Conservation (phyloP, 2,797 vertebrate species). For the Decapterus maruadsi region DNA sequence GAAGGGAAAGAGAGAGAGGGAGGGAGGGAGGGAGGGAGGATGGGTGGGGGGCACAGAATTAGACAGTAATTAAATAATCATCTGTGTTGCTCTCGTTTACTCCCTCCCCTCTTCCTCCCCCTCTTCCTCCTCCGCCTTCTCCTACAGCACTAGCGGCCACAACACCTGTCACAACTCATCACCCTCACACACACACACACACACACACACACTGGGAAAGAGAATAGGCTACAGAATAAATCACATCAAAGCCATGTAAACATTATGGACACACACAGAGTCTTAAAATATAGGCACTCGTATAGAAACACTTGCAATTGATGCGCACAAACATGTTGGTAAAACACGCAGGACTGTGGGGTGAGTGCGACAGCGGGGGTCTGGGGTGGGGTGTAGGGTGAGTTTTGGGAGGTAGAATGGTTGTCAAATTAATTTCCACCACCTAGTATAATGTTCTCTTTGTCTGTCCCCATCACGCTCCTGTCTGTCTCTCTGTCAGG, state of each 20-base stretch:
- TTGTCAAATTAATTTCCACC: conserved; percentile 57
- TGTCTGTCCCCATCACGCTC: conserved; percentile 4
- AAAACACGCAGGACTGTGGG: conserved; percentile 78
- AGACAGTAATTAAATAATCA: conserved; percentile 96
- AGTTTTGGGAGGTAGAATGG: conserved; percentile 24
- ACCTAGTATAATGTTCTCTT: conserved; percentile 16
- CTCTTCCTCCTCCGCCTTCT: conserved; percentile 85
- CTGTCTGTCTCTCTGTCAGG: conserved; percentile 25
- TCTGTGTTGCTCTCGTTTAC: conserved; percentile 91
- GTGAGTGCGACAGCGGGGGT: neutral
- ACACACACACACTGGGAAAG: conserved; percentile 3
- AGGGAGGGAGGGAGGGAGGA: conserved; percentile 6
- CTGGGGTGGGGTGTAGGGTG: conserved; percentile 13
- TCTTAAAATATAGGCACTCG: conserved; percentile 44
- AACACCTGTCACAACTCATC: conserved; percentile 95
- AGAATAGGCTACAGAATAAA: conserved; percentile 48
- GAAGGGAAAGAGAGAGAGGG: conserved; percentile 35
- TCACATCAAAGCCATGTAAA: conserved; percentile 58
- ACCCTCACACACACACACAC: conserved; percentile 80
- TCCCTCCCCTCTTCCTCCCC: conserved; percentile 84
- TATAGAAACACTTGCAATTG: conserved; percentile 17
- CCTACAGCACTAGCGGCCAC: conserved; percentile 87
- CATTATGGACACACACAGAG: conserved; percentile 35
- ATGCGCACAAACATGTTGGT: conserved; percentile 69
- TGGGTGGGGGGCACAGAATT: conserved; percentile 81